These are phyloP conservation scores for Sphaerophoria rueppellii DNA, from an alignment of 2,888 invertebrate species.

Conservation along the genomic window DNA sequence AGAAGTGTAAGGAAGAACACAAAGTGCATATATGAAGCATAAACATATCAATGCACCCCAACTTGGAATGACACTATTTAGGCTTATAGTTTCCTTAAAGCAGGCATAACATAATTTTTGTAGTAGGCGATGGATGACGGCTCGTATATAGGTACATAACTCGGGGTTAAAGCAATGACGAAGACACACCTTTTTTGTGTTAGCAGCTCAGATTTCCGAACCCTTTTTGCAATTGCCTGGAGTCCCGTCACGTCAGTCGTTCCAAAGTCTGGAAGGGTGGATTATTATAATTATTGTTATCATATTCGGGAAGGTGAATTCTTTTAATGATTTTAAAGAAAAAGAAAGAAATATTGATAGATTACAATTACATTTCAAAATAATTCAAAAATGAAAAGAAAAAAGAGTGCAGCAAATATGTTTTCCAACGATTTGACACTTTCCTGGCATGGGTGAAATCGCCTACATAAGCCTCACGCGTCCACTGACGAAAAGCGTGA, in stretches of 20 bases:
- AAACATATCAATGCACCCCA: slow-evolving; percentile 51
- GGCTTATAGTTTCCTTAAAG: slow-evolving; percentile 57
- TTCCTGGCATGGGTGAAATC: too few relatives aligned
- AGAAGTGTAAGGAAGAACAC: slow-evolving; percentile 57
- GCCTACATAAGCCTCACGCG: too few relatives aligned
- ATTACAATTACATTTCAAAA: too few relatives aligned
- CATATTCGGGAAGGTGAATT: too few relatives aligned
- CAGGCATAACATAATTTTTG: slow-evolving; percentile 31
- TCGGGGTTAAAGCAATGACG: slow-evolving; percentile 36
- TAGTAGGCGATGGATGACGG: slow-evolving; percentile 15
- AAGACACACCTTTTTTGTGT: slow-evolving; percentile 61
- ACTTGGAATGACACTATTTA: slow-evolving; percentile 48
- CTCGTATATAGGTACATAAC: not conserved
- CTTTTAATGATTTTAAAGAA: too few relatives aligned
- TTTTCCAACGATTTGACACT: too few relatives aligned
- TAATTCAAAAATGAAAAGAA: too few relatives aligned
- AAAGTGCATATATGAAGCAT: slow-evolving; percentile 61
- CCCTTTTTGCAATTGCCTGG: not conserved
- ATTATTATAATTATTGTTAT: not conserved
- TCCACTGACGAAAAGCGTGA: too few relatives aligned
- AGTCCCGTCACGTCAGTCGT: not conserved
- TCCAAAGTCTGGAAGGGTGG: not conserved
- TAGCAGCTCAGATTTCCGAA: slow-evolving; percentile 56
- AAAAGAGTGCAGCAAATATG: too few relatives aligned
- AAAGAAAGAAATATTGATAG: too few relatives aligned